A percentile compares a stretch with the other conserved stretches of the same genome.
phyloP scores from a whole-genome alignment of 1,140 invertebrate genomes.

The Ephestia elutella region DNA sequence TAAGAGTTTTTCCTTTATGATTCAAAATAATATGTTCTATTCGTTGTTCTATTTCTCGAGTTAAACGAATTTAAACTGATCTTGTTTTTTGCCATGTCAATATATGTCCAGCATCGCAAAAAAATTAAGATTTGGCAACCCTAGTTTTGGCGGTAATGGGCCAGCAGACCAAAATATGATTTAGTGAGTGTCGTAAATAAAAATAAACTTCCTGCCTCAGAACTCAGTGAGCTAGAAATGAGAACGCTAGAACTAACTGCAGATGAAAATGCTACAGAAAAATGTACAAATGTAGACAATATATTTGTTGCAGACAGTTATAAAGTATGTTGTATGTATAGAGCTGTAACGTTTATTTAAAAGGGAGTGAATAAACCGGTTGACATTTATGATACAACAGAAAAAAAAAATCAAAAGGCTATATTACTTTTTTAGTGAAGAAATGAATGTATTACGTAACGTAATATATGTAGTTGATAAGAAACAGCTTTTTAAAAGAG shows the following conservation, averaged over 20 bases:
- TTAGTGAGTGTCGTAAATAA: constrained; percentile 1
- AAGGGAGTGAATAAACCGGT: not conserved
- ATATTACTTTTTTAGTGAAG: too few species aligned
- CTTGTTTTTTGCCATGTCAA: too few species aligned
- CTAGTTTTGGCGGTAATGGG: not conserved
- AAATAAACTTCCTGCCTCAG: not conserved
- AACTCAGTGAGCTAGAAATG: not conserved
- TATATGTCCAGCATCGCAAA: too few species aligned
- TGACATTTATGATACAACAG: too few species aligned
- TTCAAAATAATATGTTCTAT: too few species aligned
- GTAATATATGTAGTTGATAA: too few species aligned
- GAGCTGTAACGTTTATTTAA: not conserved
- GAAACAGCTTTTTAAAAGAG: too few species aligned
- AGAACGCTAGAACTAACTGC: not conserved
- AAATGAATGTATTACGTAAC: too few species aligned
- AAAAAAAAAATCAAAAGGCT: too few species aligned
- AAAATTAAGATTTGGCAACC: not conserved
- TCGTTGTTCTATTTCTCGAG: too few species aligned
- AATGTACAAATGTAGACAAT: not conserved
- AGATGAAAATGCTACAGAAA: not conserved
- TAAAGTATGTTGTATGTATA: not conserved
- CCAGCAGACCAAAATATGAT: constrained; percentile 2
- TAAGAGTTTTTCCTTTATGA: too few species aligned
- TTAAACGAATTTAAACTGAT: too few species aligned
- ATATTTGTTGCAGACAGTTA: not conserved